A percentile compares a stretch with the other conserved stretches of the same genome.
phyloP scores from a whole-genome alignment of 1,140 invertebrate species.

The Hirudo medicinalis region DNA sequence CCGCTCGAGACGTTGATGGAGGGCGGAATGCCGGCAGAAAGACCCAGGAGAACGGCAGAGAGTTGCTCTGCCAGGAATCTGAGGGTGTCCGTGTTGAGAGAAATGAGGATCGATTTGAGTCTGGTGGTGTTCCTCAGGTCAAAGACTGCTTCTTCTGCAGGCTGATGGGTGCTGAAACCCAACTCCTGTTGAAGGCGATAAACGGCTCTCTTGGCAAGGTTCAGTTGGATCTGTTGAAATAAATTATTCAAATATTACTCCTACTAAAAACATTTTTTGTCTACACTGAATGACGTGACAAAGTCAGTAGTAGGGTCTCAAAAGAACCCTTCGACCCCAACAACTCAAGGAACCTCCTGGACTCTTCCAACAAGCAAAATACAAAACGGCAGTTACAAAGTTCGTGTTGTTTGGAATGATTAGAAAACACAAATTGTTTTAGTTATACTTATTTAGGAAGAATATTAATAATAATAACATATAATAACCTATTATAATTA shows the following conservation, averaged over 20 bases:
- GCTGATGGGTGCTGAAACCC: not conserved
- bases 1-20: not conserved
- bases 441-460: too few species aligned
- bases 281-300: too few species aligned
- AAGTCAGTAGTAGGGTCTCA: too few species aligned
- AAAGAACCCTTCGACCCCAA: too few species aligned
- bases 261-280: too few species aligned
- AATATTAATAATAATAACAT: too few species aligned
- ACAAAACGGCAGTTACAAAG: too few species aligned
- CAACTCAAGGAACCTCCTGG: too few species aligned
- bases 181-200: constrained; percentile 51
- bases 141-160: not conserved
- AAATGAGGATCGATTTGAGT: constrained; percentile 28
- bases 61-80: constrained; percentile 62
- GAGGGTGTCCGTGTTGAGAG: constrained; percentile 52
- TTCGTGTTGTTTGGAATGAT: too few species aligned
- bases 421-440: too few species aligned
- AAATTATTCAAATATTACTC: not conserved
- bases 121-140: constrained; percentile 21
- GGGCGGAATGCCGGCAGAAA: not conserved
- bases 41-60: constrained; percentile 57
- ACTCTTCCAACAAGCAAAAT: too few species aligned
- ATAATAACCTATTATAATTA: too few species aligned
- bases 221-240: constrained; percentile 50
- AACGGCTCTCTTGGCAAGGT: constrained; percentile 59